Base-by-base conservation (phyloP, 2,113 vertebrate genomes). In the Canis aureus region DNA sequence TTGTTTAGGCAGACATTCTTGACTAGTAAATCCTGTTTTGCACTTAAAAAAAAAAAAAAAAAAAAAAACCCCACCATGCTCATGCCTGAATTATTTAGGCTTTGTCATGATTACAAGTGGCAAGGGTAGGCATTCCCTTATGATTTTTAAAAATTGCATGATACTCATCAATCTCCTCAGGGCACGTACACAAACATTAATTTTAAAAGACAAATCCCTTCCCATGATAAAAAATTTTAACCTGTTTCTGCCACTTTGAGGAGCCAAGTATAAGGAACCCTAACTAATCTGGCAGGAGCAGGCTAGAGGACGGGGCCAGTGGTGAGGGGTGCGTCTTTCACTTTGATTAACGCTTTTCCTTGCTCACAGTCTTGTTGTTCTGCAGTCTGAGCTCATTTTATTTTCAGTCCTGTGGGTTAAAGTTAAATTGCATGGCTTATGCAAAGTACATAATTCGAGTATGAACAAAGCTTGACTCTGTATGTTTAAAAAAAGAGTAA, bases 361-460 rank as follows among this genome's bases (percentile, higher is more conserved):
- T 74, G 97, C 69, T 73, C 67, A 35, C 23, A 8, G 80, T 76
- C 76, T 90, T 23, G 4, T 60, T 59, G 86, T 53, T 97, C 51
- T 89, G 62, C 76, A 91, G 49, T 49, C 71, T n/a, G 76, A 96
- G 84, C 78, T 95, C 91, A 97, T 95, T 96, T 97, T 92, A 85
- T 89, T 89, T 97, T 85, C 64, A 79, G 81, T 89, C 60, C 84
- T 98, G 95, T 66, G 94, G 85, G 89, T 95, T 96, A 92, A 82
- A 95, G 95, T 97, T 96, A 98, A 97, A 97, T 96, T 97, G 90
- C 90, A 91, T 55, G 80, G 81, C 80, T 97, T 97, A 96, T 94
- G 92, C 93, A 97, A 98, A 97, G 92, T 91, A 96, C 59, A 82
- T 90, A 95, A 97, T 94, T 97, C 97, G 97, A 97, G 96, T 89